phyloP scores from a whole-genome alignment of 2,888 invertebrate species.

The Xylota segnis region DNA sequence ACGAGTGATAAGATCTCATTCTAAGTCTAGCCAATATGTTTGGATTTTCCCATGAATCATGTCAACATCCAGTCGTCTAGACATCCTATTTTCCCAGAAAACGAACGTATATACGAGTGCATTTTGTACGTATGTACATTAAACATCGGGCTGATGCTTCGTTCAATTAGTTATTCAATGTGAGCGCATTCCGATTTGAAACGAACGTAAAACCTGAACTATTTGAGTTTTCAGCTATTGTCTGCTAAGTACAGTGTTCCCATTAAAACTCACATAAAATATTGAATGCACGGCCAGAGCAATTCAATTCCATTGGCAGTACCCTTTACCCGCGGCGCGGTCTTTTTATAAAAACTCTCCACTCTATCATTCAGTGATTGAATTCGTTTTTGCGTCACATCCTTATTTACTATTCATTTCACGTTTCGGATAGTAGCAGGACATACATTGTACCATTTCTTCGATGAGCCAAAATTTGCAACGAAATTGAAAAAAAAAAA shows the following conservation, averaged over 20 bases:
- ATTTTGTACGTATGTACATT: no score
- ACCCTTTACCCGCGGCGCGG: background rate
- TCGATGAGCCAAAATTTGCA: conserved; percentile 53
- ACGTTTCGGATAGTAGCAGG: conserved; percentile 24
- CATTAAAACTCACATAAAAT: background rate
- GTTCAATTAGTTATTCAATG: no score
- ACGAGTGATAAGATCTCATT: no score
- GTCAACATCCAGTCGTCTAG: no score
- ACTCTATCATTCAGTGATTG: conserved; percentile 2
- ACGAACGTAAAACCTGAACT: no score
- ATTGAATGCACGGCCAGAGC: background rate
- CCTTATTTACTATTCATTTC: conserved; percentile 56
- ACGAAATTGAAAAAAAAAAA: conserved; percentile 42
- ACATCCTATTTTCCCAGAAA: no score
- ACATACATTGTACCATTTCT: background rate
- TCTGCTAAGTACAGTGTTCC: background rate
- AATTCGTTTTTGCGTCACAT: conserved; percentile 16
- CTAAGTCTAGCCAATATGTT: no score
- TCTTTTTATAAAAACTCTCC: background rate
- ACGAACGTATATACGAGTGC: no score
- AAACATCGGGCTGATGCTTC: no score
- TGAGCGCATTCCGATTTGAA: no score
- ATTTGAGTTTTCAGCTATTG: no score
- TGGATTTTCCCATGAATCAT: no score
- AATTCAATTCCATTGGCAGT: conserved; percentile 18